These are phyloP conservation scores for Eutolmus rufibarbis DNA, from an alignment of 2,888 invertebrate species.

Conservation along the genomic window DNA sequence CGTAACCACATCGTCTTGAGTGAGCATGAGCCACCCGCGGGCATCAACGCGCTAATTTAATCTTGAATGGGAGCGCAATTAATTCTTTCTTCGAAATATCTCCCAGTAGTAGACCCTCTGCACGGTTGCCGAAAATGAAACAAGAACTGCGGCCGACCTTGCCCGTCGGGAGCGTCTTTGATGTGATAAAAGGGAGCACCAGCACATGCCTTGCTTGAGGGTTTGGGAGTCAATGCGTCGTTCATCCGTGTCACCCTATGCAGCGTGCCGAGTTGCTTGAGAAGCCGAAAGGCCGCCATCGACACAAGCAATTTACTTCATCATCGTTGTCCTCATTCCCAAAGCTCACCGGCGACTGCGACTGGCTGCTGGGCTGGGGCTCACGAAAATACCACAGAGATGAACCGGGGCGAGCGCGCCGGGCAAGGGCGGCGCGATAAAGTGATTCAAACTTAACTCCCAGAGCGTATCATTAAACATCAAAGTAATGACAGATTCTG, in stretches of 20 bases:
- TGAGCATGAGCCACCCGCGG: too few relatives aligned
- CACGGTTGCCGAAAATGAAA: not conserved
- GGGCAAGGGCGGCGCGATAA: not conserved
- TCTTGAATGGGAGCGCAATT: too few relatives aligned
- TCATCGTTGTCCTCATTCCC: not conserved
- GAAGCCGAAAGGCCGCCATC: not conserved
- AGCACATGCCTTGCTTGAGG: not conserved
- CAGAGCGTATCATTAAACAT: conserved; percentile 46
- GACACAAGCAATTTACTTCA: not conserved
- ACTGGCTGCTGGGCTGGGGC: not conserved
- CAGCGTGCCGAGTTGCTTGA: not conserved
- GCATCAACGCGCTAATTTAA: too few relatives aligned
- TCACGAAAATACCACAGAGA: not conserved
- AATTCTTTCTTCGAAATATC: not conserved
- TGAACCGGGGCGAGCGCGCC: not conserved
- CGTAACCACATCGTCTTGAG: too few relatives aligned
- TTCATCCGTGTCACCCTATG: not conserved
- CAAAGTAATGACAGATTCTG: conserved; percentile 45
- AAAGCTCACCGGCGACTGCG: too few relatives aligned
- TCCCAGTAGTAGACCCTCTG: not conserved
- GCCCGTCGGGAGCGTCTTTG: too few relatives aligned
- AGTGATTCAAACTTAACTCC: conserved; percentile 14
- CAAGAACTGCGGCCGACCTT: too few relatives aligned
- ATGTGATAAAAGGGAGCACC: too few relatives aligned
- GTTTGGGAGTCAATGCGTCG: not conserved